phyloP scores from a whole-genome alignment of 2,888 invertebrate genomes.

The Diploptera punctata region DNA sequence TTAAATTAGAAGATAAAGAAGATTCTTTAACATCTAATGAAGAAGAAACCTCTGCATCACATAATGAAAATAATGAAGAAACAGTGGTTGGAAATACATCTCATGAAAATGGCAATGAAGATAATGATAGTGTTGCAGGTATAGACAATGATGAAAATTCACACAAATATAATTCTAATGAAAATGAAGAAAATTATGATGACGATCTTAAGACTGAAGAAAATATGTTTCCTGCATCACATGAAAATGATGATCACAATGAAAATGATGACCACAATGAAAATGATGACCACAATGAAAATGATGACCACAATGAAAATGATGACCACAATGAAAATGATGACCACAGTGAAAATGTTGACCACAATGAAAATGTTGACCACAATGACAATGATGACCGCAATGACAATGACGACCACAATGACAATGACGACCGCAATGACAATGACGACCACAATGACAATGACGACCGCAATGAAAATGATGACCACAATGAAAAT shows the following conservation, averaged over 20 bases:
- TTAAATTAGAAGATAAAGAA: no score
- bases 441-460: no score
- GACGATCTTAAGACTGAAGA: neutral
- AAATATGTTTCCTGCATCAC: neutral
- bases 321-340: no score
- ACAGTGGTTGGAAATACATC: neutral
- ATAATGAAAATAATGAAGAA: neutral
- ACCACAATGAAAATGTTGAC: no score
- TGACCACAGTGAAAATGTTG: no score
- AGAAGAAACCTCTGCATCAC: neutral
- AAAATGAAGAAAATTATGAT: no score
- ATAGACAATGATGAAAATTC: neutral
- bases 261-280: neutral
- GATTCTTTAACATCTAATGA: neutral
- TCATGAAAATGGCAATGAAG: neutral
- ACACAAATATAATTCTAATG: neutral
- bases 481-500: neutral
- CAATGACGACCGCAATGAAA: neutral
- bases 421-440: no score
- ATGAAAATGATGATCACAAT: neutral
- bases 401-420: no score
- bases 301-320: no score
- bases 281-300: neutral
- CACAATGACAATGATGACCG: no score
- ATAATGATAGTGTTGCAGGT: no score